A percentile compares a stretch with the other conserved stretches of the same genome.
phyloP scores from a whole-genome alignment of 2,113 vertebrate species.

The Eulemur macaco region DNA sequence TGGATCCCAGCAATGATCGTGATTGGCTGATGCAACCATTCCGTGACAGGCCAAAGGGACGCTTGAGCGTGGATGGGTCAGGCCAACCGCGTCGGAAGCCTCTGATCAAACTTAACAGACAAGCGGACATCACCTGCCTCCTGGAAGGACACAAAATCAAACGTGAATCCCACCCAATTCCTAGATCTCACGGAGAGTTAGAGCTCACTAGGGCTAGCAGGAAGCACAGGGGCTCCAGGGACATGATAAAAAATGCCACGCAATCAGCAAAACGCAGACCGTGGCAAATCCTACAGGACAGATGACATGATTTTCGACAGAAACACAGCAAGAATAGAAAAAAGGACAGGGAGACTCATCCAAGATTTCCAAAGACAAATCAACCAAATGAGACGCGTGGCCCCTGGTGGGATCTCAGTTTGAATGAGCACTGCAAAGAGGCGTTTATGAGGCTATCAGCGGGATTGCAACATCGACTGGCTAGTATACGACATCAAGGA shows the following conservation, averaged over 20 bases:
- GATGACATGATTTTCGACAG: not conserved
- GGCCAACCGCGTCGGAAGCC: not conserved
- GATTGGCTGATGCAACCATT: not conserved
- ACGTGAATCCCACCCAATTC: not conserved
- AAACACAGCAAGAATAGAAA: not conserved
- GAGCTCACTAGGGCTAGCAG: too few species aligned
- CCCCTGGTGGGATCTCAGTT: not conserved
- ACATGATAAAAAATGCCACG: not conserved
- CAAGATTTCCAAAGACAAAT: not conserved
- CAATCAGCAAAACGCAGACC: not conserved
- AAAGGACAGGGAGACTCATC: not conserved
- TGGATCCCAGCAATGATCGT: too few species aligned
- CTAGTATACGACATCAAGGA: not conserved
- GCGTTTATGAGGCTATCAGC: not conserved
- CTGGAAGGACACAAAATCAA: not conserved
- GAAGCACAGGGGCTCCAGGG: not conserved
- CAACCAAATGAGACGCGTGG: not conserved
- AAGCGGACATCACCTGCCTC: rapidly evolving
- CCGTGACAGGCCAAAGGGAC: not conserved
- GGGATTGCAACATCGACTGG: not conserved
- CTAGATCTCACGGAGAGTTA: not conserved
- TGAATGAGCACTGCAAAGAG: not conserved
- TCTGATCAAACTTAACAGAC: too few species aligned
- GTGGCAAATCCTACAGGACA: not conserved
- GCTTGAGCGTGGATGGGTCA: not conserved